Base-by-base conservation (phyloP, 2,797 vertebrate species). In the Acanthurus lineatus region DNA sequence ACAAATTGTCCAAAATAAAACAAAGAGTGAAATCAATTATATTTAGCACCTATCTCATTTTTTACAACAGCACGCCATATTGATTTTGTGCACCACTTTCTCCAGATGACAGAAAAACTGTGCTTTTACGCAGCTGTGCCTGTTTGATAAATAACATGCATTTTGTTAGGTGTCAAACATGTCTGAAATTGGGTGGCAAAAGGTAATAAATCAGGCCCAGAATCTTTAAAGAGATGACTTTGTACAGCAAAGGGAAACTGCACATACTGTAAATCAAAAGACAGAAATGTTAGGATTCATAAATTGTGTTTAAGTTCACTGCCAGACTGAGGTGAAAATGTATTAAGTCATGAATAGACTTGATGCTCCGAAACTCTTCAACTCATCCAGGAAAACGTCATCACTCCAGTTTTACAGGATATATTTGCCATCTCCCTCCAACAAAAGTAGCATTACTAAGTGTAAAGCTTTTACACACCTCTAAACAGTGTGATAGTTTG, bases 221-320 rank as follows among this genome's bases (percentile, higher is more conserved):
- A 48, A 8, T 65, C 22, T 52, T 65, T 4, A 52, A 48, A 19
- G 9, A 58, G n/a, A 65, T 20, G 2, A 15, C 8, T 6, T 69
- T 68, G 64, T 19, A 68, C 3, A 25, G 58, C 38, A 60, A 44
- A 68, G 69, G 53, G 58, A 61, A 45, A 53, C 75, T 20, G 57
- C 47, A 72, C 7, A 48, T 49, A 38, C 62, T 60, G 22, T 64
- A 71, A 79, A 64, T 73, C n/a, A 38, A 80, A 38, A 68, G 20
- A 51, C 35, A 64, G 45, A 68, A 10, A 25, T 42, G n/a, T 47
- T 44, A 64, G 49, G 49, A 63, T 44, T 72, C 45, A 75, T 60
- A 61, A 53, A 63, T 56, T 20, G 48, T 47, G 47, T 53, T n/a
- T n/a, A 44, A 7, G 4, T 69, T 75, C 71, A 53, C 58, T 45